Evolutionary conservation across 2,113 vertebrate species (phyloP).

Genomic region (Lipophrys pholis): DNA sequence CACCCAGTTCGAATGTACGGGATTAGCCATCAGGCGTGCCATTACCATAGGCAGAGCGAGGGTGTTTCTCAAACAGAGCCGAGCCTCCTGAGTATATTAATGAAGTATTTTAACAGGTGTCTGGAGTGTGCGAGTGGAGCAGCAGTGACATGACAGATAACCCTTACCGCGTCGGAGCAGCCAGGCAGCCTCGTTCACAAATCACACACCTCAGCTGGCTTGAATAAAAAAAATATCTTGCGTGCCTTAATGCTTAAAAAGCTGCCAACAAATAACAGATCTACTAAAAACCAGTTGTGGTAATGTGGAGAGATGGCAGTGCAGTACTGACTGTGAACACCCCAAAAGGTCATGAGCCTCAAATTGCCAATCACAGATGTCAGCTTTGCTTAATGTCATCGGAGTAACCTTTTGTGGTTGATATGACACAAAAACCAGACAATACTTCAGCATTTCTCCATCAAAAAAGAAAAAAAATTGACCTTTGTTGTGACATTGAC

Average conservation of each 20-base stretch:
- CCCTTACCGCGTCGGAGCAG: conserved; percentile 3
- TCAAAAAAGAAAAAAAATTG: conserved; percentile 59
- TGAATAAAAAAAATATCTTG: conserved; percentile 18
- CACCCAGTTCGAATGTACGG: conserved; percentile 39
- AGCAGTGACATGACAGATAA: neutral
- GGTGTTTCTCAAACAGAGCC: conserved; percentile 3
- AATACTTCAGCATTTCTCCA: conserved; percentile 68
- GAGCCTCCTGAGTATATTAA: neutral
- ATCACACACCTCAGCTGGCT: conserved; percentile 15
- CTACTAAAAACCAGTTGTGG: conserved; percentile 31
- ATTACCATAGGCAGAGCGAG: conserved; percentile 6
- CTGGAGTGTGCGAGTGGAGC: neutral
- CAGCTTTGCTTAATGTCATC: conserved; percentile 83
- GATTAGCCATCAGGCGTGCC: conserved; percentile 40
- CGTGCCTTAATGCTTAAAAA: conserved; percentile 23
- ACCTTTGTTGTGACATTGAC: conserved; percentile 79
- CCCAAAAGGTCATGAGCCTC: conserved; percentile 80
- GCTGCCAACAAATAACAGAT: neutral
- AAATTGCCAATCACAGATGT: conserved; percentile 79
- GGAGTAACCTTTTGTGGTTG: conserved; percentile 80
- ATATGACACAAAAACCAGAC: conserved; percentile 66
- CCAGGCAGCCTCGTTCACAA: neutral
- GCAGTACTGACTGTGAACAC: conserved; percentile 41
- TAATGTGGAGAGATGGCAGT: conserved; percentile 35
- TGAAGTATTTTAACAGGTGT: neutral